A percentile compares a stretch with the other conserved stretches of the same genome.
phyloP scores from a whole-genome alignment of 1,140 invertebrate species.

The Drosophila punjabiensis region DNA sequence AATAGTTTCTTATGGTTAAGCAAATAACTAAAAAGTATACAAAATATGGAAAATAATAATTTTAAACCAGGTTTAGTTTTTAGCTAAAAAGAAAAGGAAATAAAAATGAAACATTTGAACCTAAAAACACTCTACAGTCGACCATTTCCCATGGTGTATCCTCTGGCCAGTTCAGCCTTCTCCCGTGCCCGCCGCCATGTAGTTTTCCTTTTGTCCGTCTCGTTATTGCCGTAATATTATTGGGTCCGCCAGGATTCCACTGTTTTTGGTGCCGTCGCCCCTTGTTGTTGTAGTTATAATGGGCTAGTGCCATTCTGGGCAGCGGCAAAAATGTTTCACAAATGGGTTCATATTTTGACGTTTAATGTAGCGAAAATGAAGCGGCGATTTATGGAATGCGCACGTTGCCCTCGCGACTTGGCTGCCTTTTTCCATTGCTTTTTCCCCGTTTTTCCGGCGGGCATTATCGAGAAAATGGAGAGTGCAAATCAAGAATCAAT shows the following conservation, averaged over 20 bases:
- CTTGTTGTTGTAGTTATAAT: conserved; percentile 77
- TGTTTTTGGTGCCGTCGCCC: conserved; percentile 49
- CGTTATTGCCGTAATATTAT: conserved; percentile 73
- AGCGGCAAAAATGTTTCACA: conserved; percentile 73
- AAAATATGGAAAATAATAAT: too few species aligned
- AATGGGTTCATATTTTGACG: conserved; percentile 84
- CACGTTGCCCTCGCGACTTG: conserved; percentile 67
- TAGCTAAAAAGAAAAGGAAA: not conserved
- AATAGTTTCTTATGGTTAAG: too few species aligned
- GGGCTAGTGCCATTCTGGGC: conserved; percentile 65
- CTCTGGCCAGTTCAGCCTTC: conserved; percentile 3
- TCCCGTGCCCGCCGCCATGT: not conserved
- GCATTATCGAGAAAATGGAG: conserved; percentile 25
- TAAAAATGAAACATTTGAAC: not conserved
- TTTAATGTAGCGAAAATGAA: conserved; percentile 84
- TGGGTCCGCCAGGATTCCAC: conserved; percentile 41
- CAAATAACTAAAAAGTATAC: too few species aligned
- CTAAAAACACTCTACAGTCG: conserved; percentile 10
- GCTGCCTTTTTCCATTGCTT: not conserved
- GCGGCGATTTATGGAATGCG: conserved; percentile 79
- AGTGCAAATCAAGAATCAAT: conserved; percentile 80
- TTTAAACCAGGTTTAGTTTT: not conserved
- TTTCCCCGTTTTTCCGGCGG: conserved; percentile 25
- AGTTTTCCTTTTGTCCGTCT: conserved; percentile 74
- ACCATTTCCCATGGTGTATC: conserved; percentile 6